Conservation (phyloP, 2,797 vertebrate species). For the Enteromius argenteus region DNA sequence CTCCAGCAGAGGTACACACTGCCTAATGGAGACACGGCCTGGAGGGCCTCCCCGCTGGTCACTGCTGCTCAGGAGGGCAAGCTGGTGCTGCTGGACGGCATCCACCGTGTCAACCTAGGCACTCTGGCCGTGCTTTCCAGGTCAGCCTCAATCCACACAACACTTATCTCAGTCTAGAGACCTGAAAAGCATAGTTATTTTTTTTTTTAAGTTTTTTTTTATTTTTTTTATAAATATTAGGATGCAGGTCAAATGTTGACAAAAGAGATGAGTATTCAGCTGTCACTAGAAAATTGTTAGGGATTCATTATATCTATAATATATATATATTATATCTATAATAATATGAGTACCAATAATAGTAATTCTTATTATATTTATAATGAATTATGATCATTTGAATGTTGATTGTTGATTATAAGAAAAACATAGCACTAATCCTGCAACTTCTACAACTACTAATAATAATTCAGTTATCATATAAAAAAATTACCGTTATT, state of each 20-base stretch:
- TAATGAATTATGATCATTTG: background rate
- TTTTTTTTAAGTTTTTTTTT: too few species aligned
- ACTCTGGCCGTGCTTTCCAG: constrained; percentile 93
- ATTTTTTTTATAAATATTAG: background rate
- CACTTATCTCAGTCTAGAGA: background rate
- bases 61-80: constrained; percentile 91
- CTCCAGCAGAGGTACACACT: constrained; percentile 95
- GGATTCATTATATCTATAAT: background rate
- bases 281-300: background rate
- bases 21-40: constrained; percentile 94
- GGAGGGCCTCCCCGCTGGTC: constrained; percentile 90
- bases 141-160: constrained; percentile 69
- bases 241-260: background rate
- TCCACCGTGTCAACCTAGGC: constrained; percentile 93
- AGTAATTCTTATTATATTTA: background rate
- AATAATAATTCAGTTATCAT: too few species aligned
- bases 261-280: background rate
- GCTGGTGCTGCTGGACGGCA: constrained; percentile 91
- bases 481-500: too few species aligned
- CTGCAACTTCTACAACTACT: too few species aligned
- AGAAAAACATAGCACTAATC: background rate
- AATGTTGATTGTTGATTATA: background rate
- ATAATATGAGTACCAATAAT: background rate
- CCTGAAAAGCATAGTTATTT: background rate
- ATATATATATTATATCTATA: too few species aligned